phyloP scores from a whole-genome alignment of 2,797 vertebrate genomes.

The Phalanger gymnotis region DNA sequence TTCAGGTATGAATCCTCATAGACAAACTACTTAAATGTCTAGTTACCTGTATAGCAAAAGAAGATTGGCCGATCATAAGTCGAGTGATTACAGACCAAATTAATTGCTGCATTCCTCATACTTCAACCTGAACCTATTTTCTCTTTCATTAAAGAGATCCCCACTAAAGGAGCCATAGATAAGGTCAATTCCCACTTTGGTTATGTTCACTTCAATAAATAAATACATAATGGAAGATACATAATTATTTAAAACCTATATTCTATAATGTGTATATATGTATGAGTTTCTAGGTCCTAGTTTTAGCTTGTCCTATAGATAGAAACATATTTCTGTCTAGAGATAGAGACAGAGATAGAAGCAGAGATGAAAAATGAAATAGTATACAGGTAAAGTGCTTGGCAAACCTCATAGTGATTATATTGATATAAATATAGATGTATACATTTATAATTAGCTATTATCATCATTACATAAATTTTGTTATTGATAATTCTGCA shows the following conservation, averaged over 20 bases:
- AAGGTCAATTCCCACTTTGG: background rate
- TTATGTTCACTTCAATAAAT: background rate
- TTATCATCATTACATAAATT: background rate
- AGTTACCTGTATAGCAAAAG: background rate
- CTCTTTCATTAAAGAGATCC: background rate
- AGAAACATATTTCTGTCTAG: background rate
- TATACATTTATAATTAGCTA: background rate
- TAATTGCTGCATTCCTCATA: background rate
- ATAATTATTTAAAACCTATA: background rate
- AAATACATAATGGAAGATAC: background rate
- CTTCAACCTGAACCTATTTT: background rate
- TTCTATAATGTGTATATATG: background rate
- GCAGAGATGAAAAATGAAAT: background rate
- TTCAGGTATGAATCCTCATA: background rate
- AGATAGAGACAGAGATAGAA: background rate
- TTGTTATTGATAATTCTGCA: background rate
- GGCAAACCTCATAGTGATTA: background rate
- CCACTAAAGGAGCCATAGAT: background rate
- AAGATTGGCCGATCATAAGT: background rate
- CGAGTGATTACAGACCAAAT: background rate
- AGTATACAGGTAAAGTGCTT: background rate
- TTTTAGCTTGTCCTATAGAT: background rate
- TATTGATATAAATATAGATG: background rate
- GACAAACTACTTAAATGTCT: background rate
- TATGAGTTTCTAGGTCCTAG: background rate